Base-by-base conservation (phyloP, 1,140 invertebrate species). In the Pseudomyrmex pallidus region DNA sequence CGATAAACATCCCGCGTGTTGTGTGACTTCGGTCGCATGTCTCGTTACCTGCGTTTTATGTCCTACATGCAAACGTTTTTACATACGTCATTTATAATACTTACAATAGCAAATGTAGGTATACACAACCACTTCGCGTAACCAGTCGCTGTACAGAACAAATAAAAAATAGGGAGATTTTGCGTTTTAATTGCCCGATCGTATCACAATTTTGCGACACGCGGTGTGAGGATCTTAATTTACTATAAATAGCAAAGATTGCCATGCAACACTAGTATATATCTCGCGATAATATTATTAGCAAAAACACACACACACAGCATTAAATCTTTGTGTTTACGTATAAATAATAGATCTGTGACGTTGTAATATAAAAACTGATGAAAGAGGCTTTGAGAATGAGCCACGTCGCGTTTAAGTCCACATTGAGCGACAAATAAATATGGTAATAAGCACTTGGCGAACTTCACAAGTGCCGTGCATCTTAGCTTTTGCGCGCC, bases 381-480 rank as follows among this genome's bases (percentile, higher is more conserved):
- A 17, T 22, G 57, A 62, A 17, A 12, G 5, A 22, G 20, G 9
- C n/a, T 4, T 20, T 10, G 7, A 52, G 44, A 12, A 52, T 35
- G 17, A 5, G 22, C 5, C 48, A 10, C 15, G 13, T 22, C 73
- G 78, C 61, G 48, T 77, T 89, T 86, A 83, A 76, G 78, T n/a
- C 59, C 90, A 87, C 90, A 91, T 91, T 88, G 84, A 90, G 85
- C 85, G 91, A 93, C 91, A 93, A 93, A 93, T 93, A 93, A 93
- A 93, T 92, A 93, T 93, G 92, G 84, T 93, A 93, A 93, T 92
- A 86, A 84, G 85, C 78, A 90, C 91, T 91, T 90, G 84, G 82
- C 78, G 90, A 93, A 93, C 89, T 93, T 94, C 78, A 35, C 35
- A 90, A 93, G 91, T 91, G 86, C 90, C 89, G 90, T 87, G 91